Conservation (phyloP, 2,113 vertebrate species). For the Synodontis membranacea region DNA sequence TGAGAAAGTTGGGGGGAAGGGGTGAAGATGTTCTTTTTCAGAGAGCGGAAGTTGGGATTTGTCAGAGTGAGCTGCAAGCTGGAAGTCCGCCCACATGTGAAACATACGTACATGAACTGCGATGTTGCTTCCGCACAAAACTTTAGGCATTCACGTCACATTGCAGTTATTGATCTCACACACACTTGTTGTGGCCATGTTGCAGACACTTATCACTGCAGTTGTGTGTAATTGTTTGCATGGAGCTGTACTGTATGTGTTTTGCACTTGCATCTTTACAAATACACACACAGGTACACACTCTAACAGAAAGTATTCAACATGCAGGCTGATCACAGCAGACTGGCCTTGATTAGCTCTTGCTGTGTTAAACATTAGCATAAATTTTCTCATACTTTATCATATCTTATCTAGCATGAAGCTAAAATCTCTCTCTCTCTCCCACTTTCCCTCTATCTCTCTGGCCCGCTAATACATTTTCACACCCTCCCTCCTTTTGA, state of each 20-base stretch:
- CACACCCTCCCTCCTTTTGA: conserved; percentile 31
- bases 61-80: conserved; percentile 41
- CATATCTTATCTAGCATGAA: conserved; percentile 30
- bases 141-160: not conserved
- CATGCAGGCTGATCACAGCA: conserved; percentile 15
- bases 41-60: conserved; percentile 44
- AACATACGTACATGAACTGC: conserved; percentile 34
- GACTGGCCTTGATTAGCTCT: not conserved
- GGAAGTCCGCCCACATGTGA: conserved; percentile 31
- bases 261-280: not conserved
- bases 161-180: conserved; percentile 10
- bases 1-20: conserved; percentile 10
- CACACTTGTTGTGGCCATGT: not conserved
- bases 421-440: conserved; percentile 33
- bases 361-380: conserved; percentile 36
- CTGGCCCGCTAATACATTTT: conserved; percentile 23
- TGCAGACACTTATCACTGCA: not conserved
- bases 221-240: not conserved
- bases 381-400: conserved; percentile 8
- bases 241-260: not conserved
- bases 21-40: conserved; percentile 27
- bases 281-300: not conserved
- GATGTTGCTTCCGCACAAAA: conserved; percentile 25
- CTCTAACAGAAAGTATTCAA: not conserved
- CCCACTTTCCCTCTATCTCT: not conserved